phyloP scores from a whole-genome alignment of 1,140 invertebrate species.

The Trachelipus rathkii region DNA sequence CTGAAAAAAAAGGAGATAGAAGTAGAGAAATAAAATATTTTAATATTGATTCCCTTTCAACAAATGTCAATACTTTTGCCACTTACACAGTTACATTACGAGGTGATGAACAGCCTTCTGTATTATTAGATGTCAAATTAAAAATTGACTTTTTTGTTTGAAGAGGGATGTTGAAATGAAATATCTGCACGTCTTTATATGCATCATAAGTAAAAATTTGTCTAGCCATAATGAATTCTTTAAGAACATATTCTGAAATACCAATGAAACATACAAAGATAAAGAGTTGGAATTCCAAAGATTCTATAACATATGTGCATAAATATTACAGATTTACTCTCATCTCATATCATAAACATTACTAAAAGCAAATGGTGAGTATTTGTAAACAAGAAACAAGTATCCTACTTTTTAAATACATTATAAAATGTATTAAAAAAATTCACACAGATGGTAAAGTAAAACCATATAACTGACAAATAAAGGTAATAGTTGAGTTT shows the following conservation, averaged over 20 bases:
- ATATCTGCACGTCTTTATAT: slow-evolving; percentile 50
- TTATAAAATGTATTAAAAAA: too few species aligned
- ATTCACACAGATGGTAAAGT: too few species aligned
- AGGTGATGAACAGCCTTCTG: slow-evolving; percentile 32
- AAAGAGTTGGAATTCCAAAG: too few species aligned
- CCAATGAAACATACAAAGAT: too few species aligned
- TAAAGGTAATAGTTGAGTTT: too few species aligned
- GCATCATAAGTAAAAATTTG: slow-evolving; percentile 47
- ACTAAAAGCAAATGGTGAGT: too few species aligned
- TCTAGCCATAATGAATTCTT: slow-evolving; percentile 46
- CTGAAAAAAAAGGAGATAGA: background rate
- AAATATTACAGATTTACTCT: too few species aligned
- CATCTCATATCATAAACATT: too few species aligned
- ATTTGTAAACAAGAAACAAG: too few species aligned
- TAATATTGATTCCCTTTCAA: background rate
- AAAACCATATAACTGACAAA: too few species aligned
- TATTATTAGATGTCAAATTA: slow-evolving; percentile 43
- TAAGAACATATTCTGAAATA: slow-evolving; percentile 17
- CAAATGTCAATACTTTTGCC: background rate
- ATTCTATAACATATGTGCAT: too few species aligned
- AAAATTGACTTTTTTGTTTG: slow-evolving; percentile 29
- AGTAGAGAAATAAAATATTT: background rate
- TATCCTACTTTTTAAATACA: too few species aligned
- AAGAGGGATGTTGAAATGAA: slow-evolving; percentile 48
- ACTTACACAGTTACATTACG: slow-evolving; percentile 43